Percentiles rank a stretch among this genome's conserved stretches.
Conservation (phyloP, 2,797 vertebrate genomes). For the Eleutherodactylus coqui region DNA sequence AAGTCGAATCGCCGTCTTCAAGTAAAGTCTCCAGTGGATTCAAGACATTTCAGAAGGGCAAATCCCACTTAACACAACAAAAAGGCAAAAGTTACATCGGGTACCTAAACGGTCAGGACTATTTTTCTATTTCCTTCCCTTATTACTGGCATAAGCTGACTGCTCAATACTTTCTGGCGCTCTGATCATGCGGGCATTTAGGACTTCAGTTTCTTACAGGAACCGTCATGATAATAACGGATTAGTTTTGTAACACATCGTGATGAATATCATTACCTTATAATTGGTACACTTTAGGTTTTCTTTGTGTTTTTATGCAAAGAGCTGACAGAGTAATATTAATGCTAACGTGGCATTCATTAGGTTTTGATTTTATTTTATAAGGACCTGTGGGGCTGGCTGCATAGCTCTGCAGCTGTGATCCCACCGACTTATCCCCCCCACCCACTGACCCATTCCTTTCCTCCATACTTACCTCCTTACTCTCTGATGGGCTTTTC, state of each 20-base stretch:
- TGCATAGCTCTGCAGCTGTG: too few relatives aligned
- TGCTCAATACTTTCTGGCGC: not conserved
- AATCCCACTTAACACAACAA: slow-evolving; percentile 9
- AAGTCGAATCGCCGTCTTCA: slow-evolving; percentile 30
- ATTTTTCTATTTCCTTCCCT: not conserved
- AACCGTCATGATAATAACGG: not conserved
- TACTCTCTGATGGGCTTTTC: too few relatives aligned
- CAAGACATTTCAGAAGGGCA: slow-evolving; percentile 1
- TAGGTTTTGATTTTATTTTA: too few relatives aligned
- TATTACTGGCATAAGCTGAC: not conserved
- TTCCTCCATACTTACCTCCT: too few relatives aligned
- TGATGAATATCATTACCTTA: not conserved
- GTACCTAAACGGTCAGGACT: not conserved
- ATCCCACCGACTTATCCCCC: too few relatives aligned
- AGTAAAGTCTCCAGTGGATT: slow-evolving; percentile 35
- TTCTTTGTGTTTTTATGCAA: too few relatives aligned
- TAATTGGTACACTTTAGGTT: not conserved
- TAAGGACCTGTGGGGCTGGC: too few relatives aligned
- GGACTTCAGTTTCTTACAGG: not conserved
- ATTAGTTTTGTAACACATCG: not conserved
- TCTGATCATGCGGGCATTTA: not conserved
- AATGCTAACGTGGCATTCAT: too few relatives aligned
- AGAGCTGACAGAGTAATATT: too few relatives aligned
- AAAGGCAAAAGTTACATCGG: not conserved
- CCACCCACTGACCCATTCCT: too few relatives aligned